Base-by-base conservation (phyloP, 2,888 invertebrate species). In the Scaptomyza flava region DNA sequence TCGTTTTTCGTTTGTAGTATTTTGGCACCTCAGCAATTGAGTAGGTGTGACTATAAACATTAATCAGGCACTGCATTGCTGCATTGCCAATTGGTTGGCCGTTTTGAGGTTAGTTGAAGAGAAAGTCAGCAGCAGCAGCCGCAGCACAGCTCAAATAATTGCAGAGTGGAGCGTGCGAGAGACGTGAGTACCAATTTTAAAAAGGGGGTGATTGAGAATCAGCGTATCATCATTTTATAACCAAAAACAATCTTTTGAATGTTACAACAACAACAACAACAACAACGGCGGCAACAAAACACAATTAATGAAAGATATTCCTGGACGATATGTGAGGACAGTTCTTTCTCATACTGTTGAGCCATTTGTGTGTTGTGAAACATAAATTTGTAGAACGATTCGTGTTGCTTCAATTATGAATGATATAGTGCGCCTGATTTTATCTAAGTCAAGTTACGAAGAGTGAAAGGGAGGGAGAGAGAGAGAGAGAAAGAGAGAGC, bases 21-120 rank as follows among this genome's bases (percentile, higher is more conserved):
- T 81, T 84, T 88, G 84, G 87, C 89, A 84, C 84, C 89, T 86
- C 58, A 52, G 66, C 57, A 47, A 59, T 73, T 64, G 74, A 62
- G 72, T 77, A 82, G 81, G 81, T 82, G 81, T 82, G 88, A 87
- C 88, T 77, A 67, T 66, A 79, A 71, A 68, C 88, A 82, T 82
- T 87, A 82, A 82, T 82, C 82, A 82, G 87, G 41, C 77, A 52
- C 27, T 5, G 48, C 48, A 36, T 31, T 58, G 72, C 68, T 60
- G 48, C 68, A 64, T 38, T 54, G 65, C 51, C 68, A 56, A 53
- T 27, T 17, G 17, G 17, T 41, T 41, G 9, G 33, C 17, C 17
- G 17, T 17, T 50, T 79, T 81, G 80, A 64, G 81, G 79, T 79
- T 80, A 83, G 68, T 71, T 69, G 83, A 73, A 41, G 72, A 60